phyloP scores from a whole-genome alignment of 2,888 invertebrate species.

The Melinaea menophilus region DNA sequence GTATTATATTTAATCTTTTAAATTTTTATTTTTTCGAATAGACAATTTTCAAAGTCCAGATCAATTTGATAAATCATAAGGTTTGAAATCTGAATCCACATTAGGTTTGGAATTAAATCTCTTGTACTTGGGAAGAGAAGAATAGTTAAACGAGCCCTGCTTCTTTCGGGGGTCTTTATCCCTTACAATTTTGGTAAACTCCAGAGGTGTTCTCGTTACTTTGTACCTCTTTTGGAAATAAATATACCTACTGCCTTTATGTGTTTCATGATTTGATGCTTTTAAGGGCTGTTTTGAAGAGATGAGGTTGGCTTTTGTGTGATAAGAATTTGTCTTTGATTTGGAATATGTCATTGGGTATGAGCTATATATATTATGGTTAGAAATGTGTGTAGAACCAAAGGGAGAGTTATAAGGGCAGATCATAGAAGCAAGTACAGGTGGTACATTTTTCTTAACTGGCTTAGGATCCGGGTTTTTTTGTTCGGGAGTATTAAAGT shows the following conservation, averaged over 20 bases:
- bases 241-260: constrained; percentile 9
- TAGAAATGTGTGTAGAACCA: neutral
- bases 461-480: constrained; percentile 13
- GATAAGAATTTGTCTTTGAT: constrained; percentile 7
- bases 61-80: constrained; percentile 18
- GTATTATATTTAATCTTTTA: too few relatives aligned
- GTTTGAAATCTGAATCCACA: constrained; percentile 31
- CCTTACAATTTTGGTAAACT: constrained; percentile 7
- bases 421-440: constrained; percentile 10
- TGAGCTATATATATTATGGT: constrained; percentile 9
- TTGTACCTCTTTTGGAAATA: constrained; percentile 31
- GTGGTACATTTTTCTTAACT: constrained; percentile 7
- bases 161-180: constrained; percentile 9
- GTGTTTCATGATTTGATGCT: neutral
- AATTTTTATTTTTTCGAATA: too few relatives aligned
- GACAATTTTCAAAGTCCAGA: too few relatives aligned
- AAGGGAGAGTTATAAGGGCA: neutral
- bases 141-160: constrained; percentile 25
- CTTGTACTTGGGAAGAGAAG: constrained; percentile 37
- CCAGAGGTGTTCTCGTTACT: constrained; percentile 1
- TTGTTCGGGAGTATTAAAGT: constrained; percentile 35
- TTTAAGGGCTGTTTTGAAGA: neutral
- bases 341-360: neutral
- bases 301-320: constrained; percentile 7
- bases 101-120: constrained; percentile 38